These are phyloP conservation scores for Reinhardtius hippoglossoides DNA, from an alignment of 2,113 vertebrate species.

Conservation along the genomic window DNA sequence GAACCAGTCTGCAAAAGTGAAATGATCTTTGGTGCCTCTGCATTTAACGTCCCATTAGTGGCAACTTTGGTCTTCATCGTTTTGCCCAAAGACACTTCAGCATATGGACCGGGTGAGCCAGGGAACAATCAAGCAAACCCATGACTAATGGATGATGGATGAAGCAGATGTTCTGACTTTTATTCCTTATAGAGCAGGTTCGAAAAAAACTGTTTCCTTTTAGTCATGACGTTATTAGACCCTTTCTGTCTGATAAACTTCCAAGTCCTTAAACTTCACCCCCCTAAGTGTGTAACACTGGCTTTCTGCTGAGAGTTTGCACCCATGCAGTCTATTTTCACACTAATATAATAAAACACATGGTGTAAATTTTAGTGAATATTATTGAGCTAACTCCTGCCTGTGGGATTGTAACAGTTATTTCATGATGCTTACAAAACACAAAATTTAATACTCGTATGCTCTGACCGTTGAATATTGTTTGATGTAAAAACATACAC, in stretches of 20 bases:
- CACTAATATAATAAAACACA: background rate
- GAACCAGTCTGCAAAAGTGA: background rate
- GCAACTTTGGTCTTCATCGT: background rate
- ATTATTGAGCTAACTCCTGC: background rate
- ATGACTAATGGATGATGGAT: constrained; percentile 4
- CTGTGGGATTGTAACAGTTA: background rate
- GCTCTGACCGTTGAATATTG: constrained; percentile 29
- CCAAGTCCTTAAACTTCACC: no score
- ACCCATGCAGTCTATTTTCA: constrained; percentile 1
- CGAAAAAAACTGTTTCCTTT: background rate
- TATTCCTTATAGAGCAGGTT: background rate
- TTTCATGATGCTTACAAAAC: background rate
- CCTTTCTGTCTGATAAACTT: background rate
- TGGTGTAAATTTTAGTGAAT: background rate
- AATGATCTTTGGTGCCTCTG: background rate
- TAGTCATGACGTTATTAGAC: background rate
- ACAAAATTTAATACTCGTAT: background rate
- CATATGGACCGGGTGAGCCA: constrained; percentile 11
- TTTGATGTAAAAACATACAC: constrained; percentile 34
- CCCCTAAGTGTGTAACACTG: background rate
- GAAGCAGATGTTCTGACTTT: constrained; percentile 5
- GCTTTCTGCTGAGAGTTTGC: background rate
- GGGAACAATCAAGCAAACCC: constrained; percentile 20
- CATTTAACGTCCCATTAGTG: background rate
- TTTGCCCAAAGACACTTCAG: background rate